Evolutionary conservation across 2,113 vertebrate genomes (phyloP), one percentile per base, ranked within the genome.

Genomic region (Archocentrus centrarchus): DNA sequence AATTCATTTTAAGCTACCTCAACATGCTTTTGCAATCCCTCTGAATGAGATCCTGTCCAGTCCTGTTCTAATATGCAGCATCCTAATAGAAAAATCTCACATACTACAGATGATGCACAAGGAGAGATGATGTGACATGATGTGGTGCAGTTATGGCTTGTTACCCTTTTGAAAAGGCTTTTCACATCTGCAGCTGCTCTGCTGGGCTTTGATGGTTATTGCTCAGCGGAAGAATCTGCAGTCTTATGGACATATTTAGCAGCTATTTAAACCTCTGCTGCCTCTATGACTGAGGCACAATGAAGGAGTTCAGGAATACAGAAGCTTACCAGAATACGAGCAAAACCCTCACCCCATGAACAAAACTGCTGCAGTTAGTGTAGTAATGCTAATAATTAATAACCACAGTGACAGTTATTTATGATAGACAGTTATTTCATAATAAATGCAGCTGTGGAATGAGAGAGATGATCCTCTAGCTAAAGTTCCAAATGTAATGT

Each of bases 131-230:
- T 53, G 24, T 53, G 47, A 73, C 44, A 73, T 73, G 13, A 73
- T 53, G 66, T 44, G 53, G 53, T 1, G 47, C 47, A 73, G 24
- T 73, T 32, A 27, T 0, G 53, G 27, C 47, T 53, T 53, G 47
- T 53, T 73, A 53, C 27, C 11, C 44, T 73, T 73, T 73, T 53
- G 66, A 53, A 73, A 73, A 73, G 66, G 47, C 50, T 53, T 73
- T 73, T 73, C 47, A 73, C 11, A 73, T 73, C 24, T 73, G 66
- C 11, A 53, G 66, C 66, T 73, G 66, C 24, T 73, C 47, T 73
- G 66, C 47, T 30, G 44, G 10, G 66, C 66, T 73, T 27, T 70
- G 24, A 50, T 50, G 24, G 17, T 70, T 70, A 30, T 70, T 70
- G 66, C 44, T 70, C 24, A 70, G 66, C 44, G 1, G 41, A 68